Base-by-base conservation (phyloP, 2,888 invertebrate genomes). In the Troides aeacus region DNA sequence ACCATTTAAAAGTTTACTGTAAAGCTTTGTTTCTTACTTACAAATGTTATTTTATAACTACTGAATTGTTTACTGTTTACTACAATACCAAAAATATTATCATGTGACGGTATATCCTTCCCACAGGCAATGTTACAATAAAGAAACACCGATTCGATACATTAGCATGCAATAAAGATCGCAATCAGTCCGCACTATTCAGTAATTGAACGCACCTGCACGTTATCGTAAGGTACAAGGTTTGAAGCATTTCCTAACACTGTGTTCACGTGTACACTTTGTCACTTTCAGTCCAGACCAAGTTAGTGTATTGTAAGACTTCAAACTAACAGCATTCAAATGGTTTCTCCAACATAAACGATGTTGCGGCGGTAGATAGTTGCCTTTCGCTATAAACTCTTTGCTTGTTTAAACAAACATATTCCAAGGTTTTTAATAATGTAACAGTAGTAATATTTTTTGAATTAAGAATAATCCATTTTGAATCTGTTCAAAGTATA, bases 261-360 rank as follows among this genome's bases (percentile, higher is more conserved):
- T n/a, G 53, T 69, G 56, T 56, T 64, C 39, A 30, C 53, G 50
- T 64, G 72, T 72, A 71, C 69, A 70, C 63, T 70, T 64, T 70
- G 62, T 71, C 21, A 58, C 10, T 58, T 18, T 46, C 57, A 60
- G 69, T 60, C 70, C 65, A 64, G 66, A n/a, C 61, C 57, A n/a
- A 46, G 56, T 68, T 58, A 63, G 66, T 71, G 72, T 67, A 71
- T 67, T 72, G 74, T 72, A 67, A 68, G 71, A 71, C 61, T 66
- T 69, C 72, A 71, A 74, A 70, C 66, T 23, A 30, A 64, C 72
- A 68, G 72, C 70, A 23, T 58, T 23, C 57, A 58, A 58, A 58
- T 58, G 12, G 57, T 53, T n/a, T n/a, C 18, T n/a, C 53, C 18
- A n/a, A 53, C 53, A 3, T n/a, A n/a, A n/a, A 18, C n/a, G n/a